Conservation (phyloP, 2,113 vertebrate genomes). For the Rynchops niger region DNA sequence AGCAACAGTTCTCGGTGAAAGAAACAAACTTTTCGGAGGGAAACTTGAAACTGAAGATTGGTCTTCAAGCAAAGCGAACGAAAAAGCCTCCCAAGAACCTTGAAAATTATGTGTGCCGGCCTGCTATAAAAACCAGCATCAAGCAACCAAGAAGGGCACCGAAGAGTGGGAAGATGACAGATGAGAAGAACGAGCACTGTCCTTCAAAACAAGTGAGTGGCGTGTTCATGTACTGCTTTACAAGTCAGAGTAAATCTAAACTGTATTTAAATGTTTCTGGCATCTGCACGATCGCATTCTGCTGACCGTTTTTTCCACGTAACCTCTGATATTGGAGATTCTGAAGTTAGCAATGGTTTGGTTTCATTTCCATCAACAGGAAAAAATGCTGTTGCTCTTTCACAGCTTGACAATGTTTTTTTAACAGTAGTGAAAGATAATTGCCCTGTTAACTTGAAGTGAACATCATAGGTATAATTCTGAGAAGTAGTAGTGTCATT, state of each 20-base stretch:
- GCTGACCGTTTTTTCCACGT: not conserved
- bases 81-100: slow-evolving; percentile 98
- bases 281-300: not conserved
- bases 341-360: not conserved
- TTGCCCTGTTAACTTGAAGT: not conserved
- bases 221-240: not conserved
- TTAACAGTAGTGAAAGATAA: not conserved
- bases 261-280: not conserved
- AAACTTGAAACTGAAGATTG: slow-evolving; percentile 89
- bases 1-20: slow-evolving; percentile 87
- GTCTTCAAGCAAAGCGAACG: slow-evolving; percentile 91
- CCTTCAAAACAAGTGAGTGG: slow-evolving; percentile 76
- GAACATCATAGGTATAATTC: not conserved
- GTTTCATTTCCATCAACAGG: not conserved
- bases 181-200: slow-evolving; percentile 74
- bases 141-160: slow-evolving; percentile 78
- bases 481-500: not conserved
- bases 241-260: not conserved
- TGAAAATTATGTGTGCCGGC: slow-evolving; percentile 96
- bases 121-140: slow-evolving; percentile 91
- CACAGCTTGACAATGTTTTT: not conserved
- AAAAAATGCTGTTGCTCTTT: not conserved
- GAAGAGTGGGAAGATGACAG: slow-evolving; percentile 77
- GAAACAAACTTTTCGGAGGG: slow-evolving; percentile 90
- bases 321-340: not conserved